Base-by-base conservation (phyloP, 2,113 vertebrate species). In the Bos indicus region DNA sequence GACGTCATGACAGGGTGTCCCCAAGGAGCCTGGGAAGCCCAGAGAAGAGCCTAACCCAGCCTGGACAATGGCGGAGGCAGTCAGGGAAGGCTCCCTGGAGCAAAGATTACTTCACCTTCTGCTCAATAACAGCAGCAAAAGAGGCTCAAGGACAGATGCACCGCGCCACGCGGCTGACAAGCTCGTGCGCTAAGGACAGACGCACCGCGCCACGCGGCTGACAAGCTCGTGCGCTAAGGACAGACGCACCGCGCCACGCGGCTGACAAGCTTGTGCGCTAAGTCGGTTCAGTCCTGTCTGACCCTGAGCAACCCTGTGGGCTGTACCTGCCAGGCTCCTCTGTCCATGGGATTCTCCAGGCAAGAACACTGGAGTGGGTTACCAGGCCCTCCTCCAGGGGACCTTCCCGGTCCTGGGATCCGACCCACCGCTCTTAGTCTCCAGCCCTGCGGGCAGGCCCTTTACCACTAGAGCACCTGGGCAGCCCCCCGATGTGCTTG, bases 221-320 rank as follows among this genome's bases (percentile, higher is more conserved):
- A 43, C 36, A 4, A 6, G 71, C 5, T 25, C 0, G 21, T 6
- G 71, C 0, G 12, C 36, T 2, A 1, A 25, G 11, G 40, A 40
- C 40, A 40, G 40, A 40, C 0, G 36, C 11, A 0, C 5, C 0
- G 0, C 6, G 7, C 71, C 71, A 0, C 0, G 23, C 1, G 36
- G 36, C 23, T 14, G 71, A 43, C 23, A 4, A 7, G 71, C 6
- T 26, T 0, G 21, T 7, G 71, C 1, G 6, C 40, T 2, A 1
- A 26, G 11, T 26, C 12, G 0, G 23, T 26, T 26, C 71, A 77
- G 71, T 77, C 40, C 1, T 2, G 71, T 43, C 71, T 3, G 2
- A 14, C 71, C 12, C 36, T 26, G 71, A 43, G 36, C 23, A 25
- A 2, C 40, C 12, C 23, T 30, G 6, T 4, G 71, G 40, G 7